Percentiles rank a stretch among this genome's conserved stretches.
Evolutionary conservation across 2,113 vertebrate genomes (phyloP).

Genomic region (Spea bombifrons): DNA sequence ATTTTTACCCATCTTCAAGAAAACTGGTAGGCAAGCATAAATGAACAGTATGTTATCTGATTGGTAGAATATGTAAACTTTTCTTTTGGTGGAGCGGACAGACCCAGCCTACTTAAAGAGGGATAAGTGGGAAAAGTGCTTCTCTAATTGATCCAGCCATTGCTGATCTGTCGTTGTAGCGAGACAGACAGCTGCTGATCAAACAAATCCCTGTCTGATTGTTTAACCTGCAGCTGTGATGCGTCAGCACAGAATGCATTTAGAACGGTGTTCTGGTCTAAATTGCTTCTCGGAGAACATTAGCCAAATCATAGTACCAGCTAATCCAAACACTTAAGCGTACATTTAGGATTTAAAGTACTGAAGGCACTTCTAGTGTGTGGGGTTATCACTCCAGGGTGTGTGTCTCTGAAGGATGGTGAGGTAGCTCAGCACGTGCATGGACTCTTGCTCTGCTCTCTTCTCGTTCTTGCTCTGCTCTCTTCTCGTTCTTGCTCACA

Average conservation of each 20-base stretch:
- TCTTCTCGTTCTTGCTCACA: no score
- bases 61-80: neutral
- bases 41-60: neutral
- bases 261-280: constrained; percentile 14
- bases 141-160: constrained; percentile 15
- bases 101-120: neutral
- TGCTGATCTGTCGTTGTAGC: constrained; percentile 6
- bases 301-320: neutral
- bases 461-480: no score
- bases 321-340: neutral
- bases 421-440: no score
- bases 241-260: constrained; percentile 24
- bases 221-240: constrained; percentile 32
- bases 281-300: constrained; percentile 11
- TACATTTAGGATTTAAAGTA: no score
- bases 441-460: no score
- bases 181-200: constrained; percentile 31
- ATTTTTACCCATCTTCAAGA: no score
- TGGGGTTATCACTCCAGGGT: no score
- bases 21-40: neutral
- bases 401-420: no score
- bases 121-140: constrained; percentile 1
- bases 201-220: constrained; percentile 20
- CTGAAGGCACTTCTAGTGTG: no score
- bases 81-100: neutral